Percentiles rank a stretch among this genome's conserved stretches.
Conservation (phyloP, 2,797 vertebrate genomes). For the Hozukius guyotensis region DNA sequence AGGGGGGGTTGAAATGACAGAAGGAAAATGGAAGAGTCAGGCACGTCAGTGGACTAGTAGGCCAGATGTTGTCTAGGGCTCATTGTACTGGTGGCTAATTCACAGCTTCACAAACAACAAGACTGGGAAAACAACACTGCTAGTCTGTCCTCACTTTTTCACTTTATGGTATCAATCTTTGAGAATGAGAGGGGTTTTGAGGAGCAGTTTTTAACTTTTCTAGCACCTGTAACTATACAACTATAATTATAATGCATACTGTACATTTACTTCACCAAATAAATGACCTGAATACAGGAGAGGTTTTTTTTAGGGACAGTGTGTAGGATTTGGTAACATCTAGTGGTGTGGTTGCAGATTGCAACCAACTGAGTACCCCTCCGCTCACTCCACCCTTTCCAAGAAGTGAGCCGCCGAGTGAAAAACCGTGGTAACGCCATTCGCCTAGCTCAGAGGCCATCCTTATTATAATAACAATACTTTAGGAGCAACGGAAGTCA, state of each 20-base stretch:
- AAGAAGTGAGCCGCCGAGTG: no score
- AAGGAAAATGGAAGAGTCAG: constrained; percentile 31
- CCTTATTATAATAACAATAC: no score
- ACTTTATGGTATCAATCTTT: background rate
- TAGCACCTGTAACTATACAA: background rate
- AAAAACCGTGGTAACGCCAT: no score
- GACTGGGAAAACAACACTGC: background rate
- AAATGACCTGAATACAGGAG: background rate
- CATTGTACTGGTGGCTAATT: constrained; percentile 4
- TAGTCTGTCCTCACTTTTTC: background rate
- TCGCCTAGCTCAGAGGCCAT: rapidly evolving
- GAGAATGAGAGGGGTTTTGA: background rate
- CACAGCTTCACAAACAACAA: constrained; percentile 1
- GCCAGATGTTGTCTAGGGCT: constrained; percentile 47
- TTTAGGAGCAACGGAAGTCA: no score
- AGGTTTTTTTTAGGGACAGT: background rate
- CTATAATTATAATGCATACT: background rate
- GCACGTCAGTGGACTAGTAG: constrained; percentile 22
- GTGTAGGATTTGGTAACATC: no score
- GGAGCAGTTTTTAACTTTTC: background rate
- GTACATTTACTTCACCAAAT: background rate
- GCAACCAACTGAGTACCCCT: no score
- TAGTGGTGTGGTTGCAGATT: no score
- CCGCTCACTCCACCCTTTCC: no score
- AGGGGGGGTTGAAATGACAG: constrained; percentile 15